phyloP scores from a whole-genome alignment of 2,888 invertebrate genomes.

The Timema podura region DNA sequence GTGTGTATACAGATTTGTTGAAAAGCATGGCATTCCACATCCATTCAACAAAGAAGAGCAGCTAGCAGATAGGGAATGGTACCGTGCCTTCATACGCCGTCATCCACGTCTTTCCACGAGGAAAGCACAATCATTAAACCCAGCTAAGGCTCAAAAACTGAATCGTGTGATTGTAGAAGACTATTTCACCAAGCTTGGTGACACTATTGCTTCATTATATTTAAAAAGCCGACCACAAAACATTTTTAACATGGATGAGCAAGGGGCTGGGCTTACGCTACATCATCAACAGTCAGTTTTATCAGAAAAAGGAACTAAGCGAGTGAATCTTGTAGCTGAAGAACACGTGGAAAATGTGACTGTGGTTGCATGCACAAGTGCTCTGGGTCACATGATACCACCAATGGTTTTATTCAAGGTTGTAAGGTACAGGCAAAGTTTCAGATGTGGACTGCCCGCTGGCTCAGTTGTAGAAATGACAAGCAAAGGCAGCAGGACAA shows the following conservation, averaged over 20 bases:
- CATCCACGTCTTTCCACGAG: not conserved
- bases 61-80: slow-evolving; percentile 1
- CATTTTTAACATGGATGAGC: slow-evolving; percentile 2
- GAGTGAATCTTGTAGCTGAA: not conserved
- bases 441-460: not conserved
- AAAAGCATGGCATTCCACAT: slow-evolving; percentile 1
- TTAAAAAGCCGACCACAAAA: slow-evolving; percentile 3
- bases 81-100: not conserved
- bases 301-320: not conserved
- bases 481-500: not conserved
- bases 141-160: not conserved
- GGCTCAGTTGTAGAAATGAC: slow-evolving; percentile 12
- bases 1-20: not conserved
- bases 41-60: slow-evolving; percentile 1
- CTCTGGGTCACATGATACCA: slow-evolving; percentile 2
- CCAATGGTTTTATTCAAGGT: not conserved
- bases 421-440: slow-evolving; percentile 3
- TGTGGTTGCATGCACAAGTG: not conserved
- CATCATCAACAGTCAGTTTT: slow-evolving; percentile 5
- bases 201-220: not conserved
- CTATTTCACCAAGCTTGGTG: not conserved
- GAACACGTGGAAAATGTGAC: not conserved
- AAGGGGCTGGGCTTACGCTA: not conserved
- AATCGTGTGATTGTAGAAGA: not conserved
- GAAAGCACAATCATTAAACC: slow-evolving; percentile 1